Evolutionary conservation across 2,888 invertebrate genomes (phyloP), one percentile per base, ranked within the genome.

Genomic region (Caradrina kadenii): DNA sequence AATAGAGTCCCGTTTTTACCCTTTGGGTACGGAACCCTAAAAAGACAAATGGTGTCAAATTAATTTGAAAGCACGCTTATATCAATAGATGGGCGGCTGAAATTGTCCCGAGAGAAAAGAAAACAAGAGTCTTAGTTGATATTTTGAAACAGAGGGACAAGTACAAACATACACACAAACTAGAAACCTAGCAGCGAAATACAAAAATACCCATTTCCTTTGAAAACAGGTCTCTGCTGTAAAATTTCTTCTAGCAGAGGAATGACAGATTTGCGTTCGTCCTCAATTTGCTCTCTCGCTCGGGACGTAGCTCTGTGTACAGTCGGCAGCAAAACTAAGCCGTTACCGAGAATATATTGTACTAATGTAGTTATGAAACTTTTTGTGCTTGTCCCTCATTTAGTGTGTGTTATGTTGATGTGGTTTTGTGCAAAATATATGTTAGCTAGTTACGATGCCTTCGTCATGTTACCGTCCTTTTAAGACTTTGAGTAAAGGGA

Each of bases 191-290:
- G 35, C 8, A 35, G 35, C 31, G 31, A 35, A 35, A 35, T 8
- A 31, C 31, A 31, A 31, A 31, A 7, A 31, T 31, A 31, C 31
- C 31, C 1, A 35, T 35, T 35, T 35, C 35, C 8, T 35, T 35
- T 65, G 50, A 63, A 73, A 76, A 76, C 55, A 35, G 63, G 53
- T 69, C 42, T 11, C 22, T 31, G 49, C 55, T 58, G 55, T 62
- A 71, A 69, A 78, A 65, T 64, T 64, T 59, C 50, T 77, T 74
- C 63, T 70, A 56, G 67, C 58, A 62, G 50, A 64, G 58, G 48
- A 69, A 73, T 83, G 76, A 78, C 81, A 77, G 77, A 79, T 81
- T 81, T 81, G 77, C 69, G 73, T 77, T 72, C 62, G 73, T 77
- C 58, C 64, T 73, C 73, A 75, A 77, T 77, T 82, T 83, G 68